Base-by-base conservation (phyloP, 2,888 invertebrate genomes). In the Electrophaes corylata region DNA sequence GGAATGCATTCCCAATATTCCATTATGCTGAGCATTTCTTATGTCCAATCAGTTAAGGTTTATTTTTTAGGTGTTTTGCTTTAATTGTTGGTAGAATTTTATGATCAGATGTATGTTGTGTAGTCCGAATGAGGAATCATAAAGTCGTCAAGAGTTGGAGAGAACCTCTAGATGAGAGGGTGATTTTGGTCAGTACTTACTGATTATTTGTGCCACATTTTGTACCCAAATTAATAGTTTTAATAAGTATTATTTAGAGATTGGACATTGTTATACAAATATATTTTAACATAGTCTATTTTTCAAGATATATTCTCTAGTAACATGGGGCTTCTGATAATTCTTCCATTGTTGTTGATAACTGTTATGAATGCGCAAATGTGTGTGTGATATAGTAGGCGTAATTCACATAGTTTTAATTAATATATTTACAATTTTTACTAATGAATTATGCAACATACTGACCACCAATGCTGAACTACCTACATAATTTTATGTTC, bases 341-440 rank as follows among this genome's bases (percentile, higher is more conserved):
- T 71, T 87, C 88, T 90, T 90, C 88, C 88, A 88, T 84, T 86
- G 80, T 87, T 88, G 78, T 81, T 81, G 75, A 78, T 76, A 75
- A 75, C 73, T 74, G 70, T 71, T 66, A 71, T 71, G 79, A 69
- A 72, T 78, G 79, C 69, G 76, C 70, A 76, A 66, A 67, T 72
- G 81, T 72, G 74, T 72, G 78, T 71, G 74, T 78, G 81, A 76
- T 69, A 65, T 62, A 16, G 39, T 72, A 75, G 69, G 62, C 49
- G 60, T 73, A 67, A 68, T 72, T 66, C 57, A 66, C 63, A 67
- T 62, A 66, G 46, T 44, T 60, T 47, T 54, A 57, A 43, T 56
- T 61, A 72, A 71, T 76, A 76, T 78, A 79, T 79, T 79, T 83
- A 81, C 75, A 77, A 70, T 65, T 65, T 67, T 64, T 67, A 69